Base-by-base conservation (phyloP, 1,140 invertebrate species). In the Drosophila serrata region DNA sequence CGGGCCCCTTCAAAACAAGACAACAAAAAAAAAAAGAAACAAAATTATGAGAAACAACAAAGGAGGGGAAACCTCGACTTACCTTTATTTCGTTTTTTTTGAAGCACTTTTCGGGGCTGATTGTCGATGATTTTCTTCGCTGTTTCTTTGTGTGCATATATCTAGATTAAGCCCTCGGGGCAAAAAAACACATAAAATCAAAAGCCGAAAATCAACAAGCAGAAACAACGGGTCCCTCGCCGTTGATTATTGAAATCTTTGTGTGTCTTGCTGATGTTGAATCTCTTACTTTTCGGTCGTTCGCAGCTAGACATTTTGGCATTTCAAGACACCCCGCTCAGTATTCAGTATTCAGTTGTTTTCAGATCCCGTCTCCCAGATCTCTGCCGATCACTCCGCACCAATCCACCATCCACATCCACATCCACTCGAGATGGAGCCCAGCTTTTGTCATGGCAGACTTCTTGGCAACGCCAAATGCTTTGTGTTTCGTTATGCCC, bases 211-310 rank as follows among this genome's bases (percentile, higher is more conserved):
- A 62, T 35, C 63, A 75, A 72, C 65, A 73, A 65, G 49, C 58
- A 43, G 49, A 61, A 49, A 80, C 58, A 61, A 57, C 51, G 57
- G 67, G 61, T 62, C 57, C n/a, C n/a, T n/a, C 73, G 75, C 74
- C 76, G 77, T 81, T 84, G 74, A 90, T 90, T 90, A 90, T 90
- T 90, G 81, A 90, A 90, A 90, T 90, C 81, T 88, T 85, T 87
- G 75, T 73, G 33, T 22, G 45, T n/a, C n/a, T n/a, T 46, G 45
- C 45, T 74, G 78, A 85, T 59, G 73, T 64, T 74, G 56, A 49
- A 76, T 73, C 82, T 60, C 56, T 72, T 43, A 67, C 58, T 86
- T 90, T 60, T 88, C 78, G 81, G 51, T 37, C 73, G 79, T 75
- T 84, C 64, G 84, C 74, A 88, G 84, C 84, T 88, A 88, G 84